phyloP scores from a whole-genome alignment of 2,113 vertebrate genomes.

The Stigmatopora nigra region DNA sequence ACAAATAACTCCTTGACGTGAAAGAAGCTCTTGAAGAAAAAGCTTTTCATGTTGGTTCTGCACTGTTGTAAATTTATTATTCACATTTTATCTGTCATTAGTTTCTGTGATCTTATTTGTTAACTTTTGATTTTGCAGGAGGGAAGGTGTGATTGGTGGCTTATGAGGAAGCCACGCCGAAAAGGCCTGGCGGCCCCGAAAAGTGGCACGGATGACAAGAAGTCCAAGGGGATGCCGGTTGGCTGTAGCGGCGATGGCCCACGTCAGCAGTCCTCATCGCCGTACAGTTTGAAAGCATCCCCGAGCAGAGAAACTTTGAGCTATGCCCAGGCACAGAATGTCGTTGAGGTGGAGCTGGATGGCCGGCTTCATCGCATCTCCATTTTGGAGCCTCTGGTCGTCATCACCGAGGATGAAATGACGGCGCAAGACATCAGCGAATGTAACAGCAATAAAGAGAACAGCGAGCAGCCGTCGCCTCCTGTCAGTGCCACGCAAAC shows the following conservation, averaged over 20 bases:
- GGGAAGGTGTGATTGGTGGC: slow-evolving; percentile 52
- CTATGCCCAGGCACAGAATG: slow-evolving; percentile 88
- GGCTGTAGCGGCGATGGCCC: slow-evolving; percentile 57
- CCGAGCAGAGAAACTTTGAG: slow-evolving; percentile 85
- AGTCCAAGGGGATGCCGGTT: slow-evolving; percentile 40
- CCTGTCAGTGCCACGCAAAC: slow-evolving; percentile 73
- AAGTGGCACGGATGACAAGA: slow-evolving; percentile 59
- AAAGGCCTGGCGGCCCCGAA: slow-evolving; percentile 71
- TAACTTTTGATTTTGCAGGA: slow-evolving; percentile 35
- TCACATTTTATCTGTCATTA: background rate
- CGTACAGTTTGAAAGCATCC: slow-evolving; percentile 87
- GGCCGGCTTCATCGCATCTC: slow-evolving; percentile 92
- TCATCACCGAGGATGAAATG: slow-evolving; percentile 93
- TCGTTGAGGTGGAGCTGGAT: slow-evolving; percentile 95
- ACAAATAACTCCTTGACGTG: too few species aligned
- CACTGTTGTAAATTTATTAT: background rate
- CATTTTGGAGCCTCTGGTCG: slow-evolving; percentile 88
- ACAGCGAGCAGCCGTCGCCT: slow-evolving; percentile 83
- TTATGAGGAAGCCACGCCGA: slow-evolving; percentile 91
- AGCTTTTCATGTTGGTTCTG: background rate
- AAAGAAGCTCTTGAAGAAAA: too few species aligned
- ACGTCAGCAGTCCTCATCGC: slow-evolving; percentile 79
- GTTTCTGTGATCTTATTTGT: background rate
- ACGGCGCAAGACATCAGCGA: slow-evolving; percentile 94
- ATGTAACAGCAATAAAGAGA: slow-evolving; percentile 98